Evolutionary conservation across 2,888 invertebrate genomes (phyloP), one percentile per base, ranked within the genome.

Genomic region (Chymomyza caudatula): DNA sequence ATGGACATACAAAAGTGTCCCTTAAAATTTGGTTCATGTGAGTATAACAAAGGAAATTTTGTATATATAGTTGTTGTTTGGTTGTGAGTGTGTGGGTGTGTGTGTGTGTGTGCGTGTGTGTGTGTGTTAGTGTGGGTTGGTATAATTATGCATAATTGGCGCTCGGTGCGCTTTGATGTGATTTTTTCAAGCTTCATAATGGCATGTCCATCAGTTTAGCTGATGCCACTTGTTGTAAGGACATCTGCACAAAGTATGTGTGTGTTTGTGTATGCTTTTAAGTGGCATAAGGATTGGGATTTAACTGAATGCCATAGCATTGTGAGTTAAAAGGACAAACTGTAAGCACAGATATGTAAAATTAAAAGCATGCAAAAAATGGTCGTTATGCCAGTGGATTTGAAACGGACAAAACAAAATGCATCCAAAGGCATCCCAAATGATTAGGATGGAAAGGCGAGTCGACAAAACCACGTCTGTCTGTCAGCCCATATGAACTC

Each of bases 1-100:
- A 95, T 96, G 95, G 96, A 96, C 88, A 94, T 94, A 43, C 96
- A 96, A 88, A 91, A 93, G 73, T 96, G 96, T 87, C 95, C 95
- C 0, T 91, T 95, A 43, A 94, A 94, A 89, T 94, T 96, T 85
- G 95, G 95, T 65, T 96, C 96, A 84, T 96, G 96, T 96, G 92
- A 94, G 95, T 94, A 69, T 49, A 43, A 51, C 19, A 13, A 37
- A 20, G 5, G 6, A 55, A 55, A 15, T n/a, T n/a, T n/a, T n/a
- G n/a, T n/a, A n/a, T 55, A n/a, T 29, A 37, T 15, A 37, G 29
- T 1, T 55, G 37, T 29, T 29, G n/a, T 29, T 6, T 54, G 4
- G 17, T 11, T 19, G 8, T 25, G 43, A 8, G 8, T 23, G 47
- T 29, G 17, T 11, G 11, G 5, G 25, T 15, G 13, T 22, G 4